Base-by-base conservation (phyloP, 2,113 vertebrate species). In the Phocoena phocoena region DNA sequence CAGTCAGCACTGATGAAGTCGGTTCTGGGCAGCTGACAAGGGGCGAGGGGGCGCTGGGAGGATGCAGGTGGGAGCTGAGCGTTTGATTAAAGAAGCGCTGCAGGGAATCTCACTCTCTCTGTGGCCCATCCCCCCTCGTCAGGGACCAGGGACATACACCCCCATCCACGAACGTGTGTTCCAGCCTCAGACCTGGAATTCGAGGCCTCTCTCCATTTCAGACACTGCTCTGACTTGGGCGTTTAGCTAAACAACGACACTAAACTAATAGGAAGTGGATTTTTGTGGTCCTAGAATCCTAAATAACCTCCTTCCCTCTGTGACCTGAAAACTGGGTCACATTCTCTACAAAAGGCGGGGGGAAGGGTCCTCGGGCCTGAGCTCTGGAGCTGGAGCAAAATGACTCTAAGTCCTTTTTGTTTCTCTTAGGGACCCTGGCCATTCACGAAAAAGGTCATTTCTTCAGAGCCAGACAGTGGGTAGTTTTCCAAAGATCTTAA, bases 151-250 rank as follows among this genome's bases (percentile, higher is more conserved):
- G 76, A 12, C 60, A 4, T 26, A 65, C 47, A 92, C 96, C 55
- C 50, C 95, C 44, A 8, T 63, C 76, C 62, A 70, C 11, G 96
- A 93, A 97, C 88, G 50, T 71, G 86, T 82, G 90, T 83, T 97
- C 58, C 44, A 93, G 95, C 87, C 95, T 96, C 95, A 89, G 97
- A 92, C 74, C 88, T 97, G 95, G 97, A 97, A 97, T 77, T 94
- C 90, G 96, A 97, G 97, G 87, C 92, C 97, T 98, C 93, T 82
- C 97, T 98, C 95, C 79, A 70, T 79, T 95, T 92, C 70, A 83
- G 91, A 97, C 89, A 70, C 31, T 88, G 88, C 9, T 96, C 90
- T 95, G 98, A 96, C 85, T 97, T 93, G 90, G 21, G 67, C 55
- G 50, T 55, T 93, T n/a, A 58, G 68, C 47, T 41, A 11, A 65